A percentile compares a stretch with the other conserved stretches of the same genome.
Conservation (phyloP, 2,113 vertebrate genomes). For the Microtus pennsylvanicus region DNA sequence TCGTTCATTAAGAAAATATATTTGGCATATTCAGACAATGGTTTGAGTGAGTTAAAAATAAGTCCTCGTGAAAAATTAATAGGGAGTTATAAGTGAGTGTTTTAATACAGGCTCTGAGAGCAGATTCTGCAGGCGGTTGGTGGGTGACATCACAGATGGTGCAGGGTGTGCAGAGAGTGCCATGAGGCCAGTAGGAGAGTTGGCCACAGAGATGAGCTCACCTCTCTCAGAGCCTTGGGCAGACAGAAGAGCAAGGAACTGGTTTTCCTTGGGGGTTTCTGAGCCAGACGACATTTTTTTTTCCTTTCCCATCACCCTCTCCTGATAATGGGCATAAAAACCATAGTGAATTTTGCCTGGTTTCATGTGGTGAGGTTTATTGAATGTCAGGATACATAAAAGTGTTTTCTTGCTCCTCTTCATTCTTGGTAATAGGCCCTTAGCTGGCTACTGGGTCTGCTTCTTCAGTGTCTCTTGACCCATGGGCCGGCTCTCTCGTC, state of each 20-base stretch:
- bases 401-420: slow-evolving; percentile 26
- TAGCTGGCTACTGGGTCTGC: not conserved
- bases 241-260: slow-evolving; percentile 51
- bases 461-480: not conserved
- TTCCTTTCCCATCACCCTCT: slow-evolving; percentile 3
- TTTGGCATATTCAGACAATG: slow-evolving; percentile 79
- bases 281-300: slow-evolving; percentile 39
- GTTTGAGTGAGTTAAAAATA: slow-evolving; percentile 83
- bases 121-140: slow-evolving; percentile 68
- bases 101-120: slow-evolving; percentile 81
- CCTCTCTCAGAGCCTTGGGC: slow-evolving; percentile 43
- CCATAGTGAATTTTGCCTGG: slow-evolving; percentile 54
- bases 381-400: slow-evolving; percentile 57
- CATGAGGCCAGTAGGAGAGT: slow-evolving; percentile 41
- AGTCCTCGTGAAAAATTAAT: slow-evolving; percentile 84
- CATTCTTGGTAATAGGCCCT: slow-evolving; percentile 23
- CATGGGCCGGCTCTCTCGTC: not conserved
- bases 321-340: slow-evolving; percentile 55
- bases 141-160: slow-evolving; percentile 74
- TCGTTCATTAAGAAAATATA: slow-evolving; percentile 82
- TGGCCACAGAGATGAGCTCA: slow-evolving; percentile 55
- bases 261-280: slow-evolving; percentile 35
- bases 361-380: slow-evolving; percentile 43
- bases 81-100: slow-evolving; percentile 83
- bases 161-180: slow-evolving; percentile 36